Conservation (phyloP, 2,888 invertebrate genomes). For the Cordylochernes scorpioides region DNA sequence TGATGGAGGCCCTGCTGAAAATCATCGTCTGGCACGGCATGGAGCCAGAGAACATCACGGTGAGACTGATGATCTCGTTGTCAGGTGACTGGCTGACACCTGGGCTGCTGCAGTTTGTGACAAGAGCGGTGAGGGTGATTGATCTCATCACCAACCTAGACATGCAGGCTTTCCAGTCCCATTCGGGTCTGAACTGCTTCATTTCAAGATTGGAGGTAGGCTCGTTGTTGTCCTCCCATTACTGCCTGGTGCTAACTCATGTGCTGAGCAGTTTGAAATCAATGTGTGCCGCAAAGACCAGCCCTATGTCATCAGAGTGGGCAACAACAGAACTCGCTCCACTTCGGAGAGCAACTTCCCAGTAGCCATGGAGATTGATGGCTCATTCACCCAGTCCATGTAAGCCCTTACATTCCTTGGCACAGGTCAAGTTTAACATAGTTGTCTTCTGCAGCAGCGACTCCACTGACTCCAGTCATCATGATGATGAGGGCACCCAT, state of each 20-base stretch:
- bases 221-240: too few relatives aligned
- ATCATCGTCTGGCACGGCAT: conserved; percentile 63
- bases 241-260: conserved; percentile 5
- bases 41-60: conserved; percentile 56
- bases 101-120: conserved; percentile 38
- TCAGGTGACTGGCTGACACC: not conserved
- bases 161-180: conserved; percentile 56
- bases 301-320: conserved; percentile 38
- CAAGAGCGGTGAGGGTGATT: conserved; percentile 62
- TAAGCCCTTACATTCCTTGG: too few relatives aligned
- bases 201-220: conserved; percentile 43
- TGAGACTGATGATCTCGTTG: conserved; percentile 20
- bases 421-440: too few relatives aligned
- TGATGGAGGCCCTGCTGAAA: conserved; percentile 58
- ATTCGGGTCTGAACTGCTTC: conserved; percentile 48
- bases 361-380: too few relatives aligned
- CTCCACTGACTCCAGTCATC: too few relatives aligned
- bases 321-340: too few relatives aligned
- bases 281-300: conserved; percentile 46
- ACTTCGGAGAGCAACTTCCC: too few relatives aligned
- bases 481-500: not conserved
- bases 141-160: conserved; percentile 67
- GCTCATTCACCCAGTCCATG: too few relatives aligned
- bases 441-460: too few relatives aligned
- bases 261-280: conserved; percentile 35